Base-by-base conservation (phyloP, 1,140 invertebrate genomes). In the Drosophila quadrilineata region DNA sequence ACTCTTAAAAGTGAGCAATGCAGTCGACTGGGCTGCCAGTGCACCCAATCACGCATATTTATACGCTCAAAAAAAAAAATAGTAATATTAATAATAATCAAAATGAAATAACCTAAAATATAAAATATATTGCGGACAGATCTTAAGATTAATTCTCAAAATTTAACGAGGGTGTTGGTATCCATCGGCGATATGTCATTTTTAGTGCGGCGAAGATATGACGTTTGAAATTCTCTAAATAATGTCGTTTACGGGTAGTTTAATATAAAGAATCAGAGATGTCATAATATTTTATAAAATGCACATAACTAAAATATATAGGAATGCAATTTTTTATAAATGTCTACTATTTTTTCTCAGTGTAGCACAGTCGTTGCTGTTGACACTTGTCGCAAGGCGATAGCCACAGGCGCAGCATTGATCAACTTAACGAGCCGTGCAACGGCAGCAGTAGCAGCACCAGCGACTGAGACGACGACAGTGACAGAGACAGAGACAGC, bases 361-460 rank as follows among this genome's bases (percentile, higher is more conserved):
- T 66, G 46, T 17, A 46, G 9, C 14, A 3, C 28, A 43, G 26
- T 17, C 57, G 46, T 36, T 19, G 46, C 38, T 68, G 59, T 68
- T 68, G 65, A 68, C 65, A 68, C 50, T 63, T 63, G 41, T 26
- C 36, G 49, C 49, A 22, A 38, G 50, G 50, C 60, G 41, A 57
- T 56, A 65, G 63, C 63, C 62, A 33, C 36, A 10, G 36, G 45
- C 46, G 22, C 12, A 4, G 35, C 65, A 68, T 63, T 68, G 65
- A 68, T 68, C 58, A 68, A 68, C 58, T 68, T 68, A 68, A 68
- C 65, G 65, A 67, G 57, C 38, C 57, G 57, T 29, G 41, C 52
- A 57, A 19, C 46, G 6, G 9, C 40, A 16, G 29, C 58, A 52
- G 46, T 10, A 33, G 22, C 46, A 35, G 12, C 19, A 22, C 10